phyloP scores from a whole-genome alignment of 30 jellyfish, hydroid and myxozoan genomes.

The Hydractinia symbiolongicarpus region DNA sequence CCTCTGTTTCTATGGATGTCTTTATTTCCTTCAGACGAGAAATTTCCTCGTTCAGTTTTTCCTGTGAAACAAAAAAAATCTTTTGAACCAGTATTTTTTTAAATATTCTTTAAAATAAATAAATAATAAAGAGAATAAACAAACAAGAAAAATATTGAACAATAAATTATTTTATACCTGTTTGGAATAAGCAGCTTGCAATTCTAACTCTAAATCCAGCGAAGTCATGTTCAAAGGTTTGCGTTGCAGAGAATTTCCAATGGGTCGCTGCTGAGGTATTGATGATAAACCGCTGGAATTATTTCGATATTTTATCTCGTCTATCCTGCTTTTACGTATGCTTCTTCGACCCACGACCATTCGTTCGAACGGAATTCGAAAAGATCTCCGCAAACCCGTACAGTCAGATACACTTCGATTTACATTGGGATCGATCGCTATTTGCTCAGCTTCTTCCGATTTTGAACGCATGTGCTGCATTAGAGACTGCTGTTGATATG shows the following conservation, averaged over 20 bases:
- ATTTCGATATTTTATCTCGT: conserved; percentile 7
- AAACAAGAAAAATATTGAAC: too few relatives aligned
- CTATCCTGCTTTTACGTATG: conserved; percentile 29
- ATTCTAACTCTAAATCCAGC: conserved; percentile 82
- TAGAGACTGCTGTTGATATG: background rate
- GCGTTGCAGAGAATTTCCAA: background rate
- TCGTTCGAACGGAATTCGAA: conserved; percentile 42
- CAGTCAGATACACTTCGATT: conserved; percentile 90
- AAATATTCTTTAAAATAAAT: too few relatives aligned
- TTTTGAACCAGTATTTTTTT: too few relatives aligned
- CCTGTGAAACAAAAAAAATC: conserved; percentile 32
- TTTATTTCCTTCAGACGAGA: conserved; percentile 76
- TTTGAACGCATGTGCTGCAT: conserved; percentile 36
- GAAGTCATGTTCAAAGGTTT: conserved; percentile 29
- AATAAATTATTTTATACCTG: conserved; percentile 38
- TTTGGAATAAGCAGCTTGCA: conserved; percentile 81
- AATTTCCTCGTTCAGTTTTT: conserved; percentile 81
- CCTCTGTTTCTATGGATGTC: conserved; percentile 34
- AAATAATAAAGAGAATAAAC: too few relatives aligned
- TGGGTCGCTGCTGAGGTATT: background rate
- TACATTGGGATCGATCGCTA: conserved; percentile 20
- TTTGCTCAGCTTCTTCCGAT: conserved; percentile 41
- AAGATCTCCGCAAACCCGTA: conserved; percentile 58
- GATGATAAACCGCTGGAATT: background rate
- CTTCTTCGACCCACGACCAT: conserved; percentile 49